These are phyloP conservation scores for Nymphalis polychloros DNA, from an alignment of 2,888 invertebrate species.

Conservation along the genomic window DNA sequence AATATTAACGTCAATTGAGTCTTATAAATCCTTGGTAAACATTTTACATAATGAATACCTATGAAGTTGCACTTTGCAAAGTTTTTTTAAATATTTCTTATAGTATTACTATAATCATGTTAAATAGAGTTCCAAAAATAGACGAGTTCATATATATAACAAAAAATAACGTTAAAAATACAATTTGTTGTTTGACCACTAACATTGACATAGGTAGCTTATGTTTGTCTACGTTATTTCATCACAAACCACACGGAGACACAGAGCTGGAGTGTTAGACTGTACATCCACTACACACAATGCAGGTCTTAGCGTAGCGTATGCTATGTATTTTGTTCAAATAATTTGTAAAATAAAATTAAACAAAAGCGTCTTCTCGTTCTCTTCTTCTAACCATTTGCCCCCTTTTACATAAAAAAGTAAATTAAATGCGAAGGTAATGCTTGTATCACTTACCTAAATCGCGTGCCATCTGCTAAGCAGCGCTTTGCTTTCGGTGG, in stretches of 20 bases:
- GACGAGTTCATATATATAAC: background rate
- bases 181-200: constrained; percentile 8
- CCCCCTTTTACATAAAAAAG: too few relatives aligned
- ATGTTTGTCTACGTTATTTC: constrained; percentile 30
- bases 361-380: too few relatives aligned
- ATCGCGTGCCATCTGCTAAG: background rate
- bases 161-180: background rate
- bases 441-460: too few relatives aligned
- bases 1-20: too few relatives aligned
- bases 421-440: too few relatives aligned
- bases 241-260: constrained; percentile 23
- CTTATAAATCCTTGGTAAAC: too few relatives aligned
- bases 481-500: constrained; percentile 14
- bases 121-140: background rate
- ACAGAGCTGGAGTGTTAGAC: background rate
- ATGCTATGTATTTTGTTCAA: background rate
- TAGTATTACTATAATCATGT: too few relatives aligned
- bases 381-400: too few relatives aligned
- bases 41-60: too few relatives aligned
- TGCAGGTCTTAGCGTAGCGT: background rate
- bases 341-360: too few relatives aligned
- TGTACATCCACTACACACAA: background rate
- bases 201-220: constrained; percentile 23
- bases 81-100: too few relatives aligned
- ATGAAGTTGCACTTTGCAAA: too few relatives aligned